Evolutionary conservation across 2,113 vertebrate genomes (phyloP).

Genomic region (Varanus komodoensis): DNA sequence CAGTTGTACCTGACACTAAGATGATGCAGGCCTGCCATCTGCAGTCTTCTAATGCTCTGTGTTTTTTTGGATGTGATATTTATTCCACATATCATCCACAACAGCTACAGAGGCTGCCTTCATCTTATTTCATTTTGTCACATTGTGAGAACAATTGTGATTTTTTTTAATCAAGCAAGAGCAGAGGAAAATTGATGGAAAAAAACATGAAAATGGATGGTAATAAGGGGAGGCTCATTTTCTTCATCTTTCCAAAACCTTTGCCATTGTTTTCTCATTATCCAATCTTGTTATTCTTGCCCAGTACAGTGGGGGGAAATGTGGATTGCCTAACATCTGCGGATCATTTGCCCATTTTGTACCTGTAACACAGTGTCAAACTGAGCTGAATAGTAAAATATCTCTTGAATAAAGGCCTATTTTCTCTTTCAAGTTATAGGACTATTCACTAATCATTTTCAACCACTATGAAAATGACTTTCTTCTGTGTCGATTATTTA

Average conservation of each 20-base stretch:
- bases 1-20: not conserved
- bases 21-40: not conserved
- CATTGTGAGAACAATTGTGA: not conserved
- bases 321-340: constrained; percentile 35
- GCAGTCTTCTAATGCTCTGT: not conserved
- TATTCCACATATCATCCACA: not conserved
- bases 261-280: constrained; percentile 51
- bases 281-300: constrained; percentile 29
- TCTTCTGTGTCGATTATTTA: constrained; percentile 18
- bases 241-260: constrained; percentile 28
- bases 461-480: constrained; percentile 4
- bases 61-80: constrained; percentile 13
- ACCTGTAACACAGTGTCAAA: constrained; percentile 44
- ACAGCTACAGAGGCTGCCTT: constrained; percentile 25
- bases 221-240: constrained; percentile 25
- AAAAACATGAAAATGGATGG: constrained; percentile 15
- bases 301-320: constrained; percentile 9
- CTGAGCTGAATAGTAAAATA: constrained; percentile 43
- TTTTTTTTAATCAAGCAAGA: constrained; percentile 8
- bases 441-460: constrained; percentile 37
- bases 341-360: constrained; percentile 45
- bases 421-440: constrained; percentile 41
- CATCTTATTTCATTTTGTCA: constrained; percentile 15
- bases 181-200: constrained; percentile 16
- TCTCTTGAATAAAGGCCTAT: not conserved